These are phyloP conservation scores for Microctonus aethiopoides DNA, from an alignment of 2,888 invertebrate species.

Conservation along the genomic window DNA sequence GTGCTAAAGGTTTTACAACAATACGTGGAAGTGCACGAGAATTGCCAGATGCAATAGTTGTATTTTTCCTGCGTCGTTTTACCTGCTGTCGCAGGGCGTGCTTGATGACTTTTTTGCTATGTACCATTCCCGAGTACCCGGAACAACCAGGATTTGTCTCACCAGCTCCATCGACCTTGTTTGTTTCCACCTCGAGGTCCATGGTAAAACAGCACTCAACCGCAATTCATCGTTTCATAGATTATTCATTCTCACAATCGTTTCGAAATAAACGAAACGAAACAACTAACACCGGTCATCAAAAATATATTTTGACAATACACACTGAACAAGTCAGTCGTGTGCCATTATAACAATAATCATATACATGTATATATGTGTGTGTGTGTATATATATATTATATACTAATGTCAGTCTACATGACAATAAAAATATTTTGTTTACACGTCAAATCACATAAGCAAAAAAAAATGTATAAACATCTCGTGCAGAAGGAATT, in stretches of 20 bases:
- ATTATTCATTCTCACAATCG: conserved; percentile 28
- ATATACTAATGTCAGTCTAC: neutral
- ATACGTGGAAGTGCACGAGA: conserved; percentile 80
- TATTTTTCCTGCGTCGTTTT: conserved; percentile 84
- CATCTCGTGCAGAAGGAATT: conserved; percentile 4
- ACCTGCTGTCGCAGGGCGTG: conserved; percentile 82
- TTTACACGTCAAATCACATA: neutral
- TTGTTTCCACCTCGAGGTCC: conserved; percentile 59
- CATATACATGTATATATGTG: no score
- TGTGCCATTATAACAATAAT: neutral
- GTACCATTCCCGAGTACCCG: conserved; percentile 63
- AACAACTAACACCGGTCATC: conserved; percentile 9
- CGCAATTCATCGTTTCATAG: conserved; percentile 41
- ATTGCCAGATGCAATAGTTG: conserved; percentile 74
- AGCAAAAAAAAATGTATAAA: conserved; percentile 2
- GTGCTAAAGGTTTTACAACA: conserved; percentile 83
- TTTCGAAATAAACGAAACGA: conserved; percentile 14
- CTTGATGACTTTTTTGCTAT: conserved; percentile 78
- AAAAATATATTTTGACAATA: neutral
- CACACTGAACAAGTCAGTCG: conserved; percentile 10
- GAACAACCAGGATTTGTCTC: conserved; percentile 60
- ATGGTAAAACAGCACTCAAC: conserved; percentile 45
- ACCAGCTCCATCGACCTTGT: conserved; percentile 56
- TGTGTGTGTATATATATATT: no score
- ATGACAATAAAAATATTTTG: neutral